These are phyloP conservation scores for Atta cephalotes DNA, from an alignment of 1,140 invertebrate species.

Conservation along the genomic window DNA sequence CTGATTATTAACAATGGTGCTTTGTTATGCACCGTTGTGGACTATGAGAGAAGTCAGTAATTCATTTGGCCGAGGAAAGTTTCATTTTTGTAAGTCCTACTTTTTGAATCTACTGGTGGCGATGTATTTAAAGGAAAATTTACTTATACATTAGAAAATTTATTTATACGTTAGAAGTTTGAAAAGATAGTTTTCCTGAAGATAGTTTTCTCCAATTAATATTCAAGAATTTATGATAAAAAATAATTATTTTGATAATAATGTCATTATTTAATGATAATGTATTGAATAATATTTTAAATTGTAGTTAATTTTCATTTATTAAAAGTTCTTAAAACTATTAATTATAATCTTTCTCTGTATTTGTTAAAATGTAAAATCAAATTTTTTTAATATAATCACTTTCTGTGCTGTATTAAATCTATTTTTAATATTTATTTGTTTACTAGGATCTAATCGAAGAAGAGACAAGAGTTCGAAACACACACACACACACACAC, in stretches of 20 bases:
- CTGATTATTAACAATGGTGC: constrained; percentile 14
- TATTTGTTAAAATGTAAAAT: not conserved
- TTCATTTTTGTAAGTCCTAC: not conserved
- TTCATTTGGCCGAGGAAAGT: constrained; percentile 9
- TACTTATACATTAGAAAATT: not conserved
- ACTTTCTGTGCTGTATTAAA: not conserved
- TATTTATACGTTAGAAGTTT: not conserved
- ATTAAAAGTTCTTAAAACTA: not conserved
- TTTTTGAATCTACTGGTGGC: not conserved
- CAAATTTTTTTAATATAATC: not conserved
- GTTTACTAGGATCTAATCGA: not conserved
- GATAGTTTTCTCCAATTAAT: not conserved
- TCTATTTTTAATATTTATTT: not conserved
- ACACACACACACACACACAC: too few species aligned
- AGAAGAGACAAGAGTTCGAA: not conserved
- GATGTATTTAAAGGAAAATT: not conserved
- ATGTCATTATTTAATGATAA: not conserved
- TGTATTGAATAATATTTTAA: not conserved
- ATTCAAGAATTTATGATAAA: not conserved
- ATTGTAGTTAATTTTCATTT: not conserved
- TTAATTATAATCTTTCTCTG: not conserved
- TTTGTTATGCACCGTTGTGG: not conserved
- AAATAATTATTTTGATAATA: not conserved
- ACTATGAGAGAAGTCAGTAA: not conserved
- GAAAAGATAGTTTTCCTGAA: not conserved